Base-by-base conservation (phyloP, 2,888 invertebrate species). In the Zelleria hepariella region DNA sequence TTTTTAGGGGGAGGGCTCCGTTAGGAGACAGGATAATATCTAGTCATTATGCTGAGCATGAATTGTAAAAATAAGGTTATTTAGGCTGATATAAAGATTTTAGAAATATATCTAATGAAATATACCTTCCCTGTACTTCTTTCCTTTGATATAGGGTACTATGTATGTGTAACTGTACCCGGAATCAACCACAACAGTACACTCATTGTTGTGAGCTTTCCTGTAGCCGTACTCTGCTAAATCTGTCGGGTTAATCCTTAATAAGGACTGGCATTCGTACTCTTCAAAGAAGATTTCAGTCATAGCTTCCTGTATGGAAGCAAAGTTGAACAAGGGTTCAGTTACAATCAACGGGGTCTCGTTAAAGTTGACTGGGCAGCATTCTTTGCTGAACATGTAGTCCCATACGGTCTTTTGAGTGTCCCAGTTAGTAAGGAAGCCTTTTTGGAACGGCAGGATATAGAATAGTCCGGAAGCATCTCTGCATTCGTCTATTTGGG, bases 231-330 rank as follows among this genome's bases (percentile, higher is more conserved):
- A 94, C 65, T 94, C 94, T 1, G 94, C 94, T 63, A 98, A 86
- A 79, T 95, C 95, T 0, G 95, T 92, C 2, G 95, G 92, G 69
- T 96, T 96, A 27, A 94, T 92, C 65, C 95, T 91, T 58, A 95
- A 86, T 57, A 98, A 83, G 0, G 95, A 93, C 59, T 94, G 93
- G 69, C 98, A 96, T 69, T 97, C 97, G 74, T 97, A 99, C 76
- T 99, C 98, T 80, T 99, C 99, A 80, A 99, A 99, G 68, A 99
- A 94, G 66, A 99, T 95, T 82, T 99, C 99, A 51, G 95, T 94
- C 87, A 96, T 94, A 0, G 95, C 96, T 81, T 99, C 98, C 80
- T 98, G 97, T 59, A 97, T 93, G 0, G 96, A 95, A 0, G 93
- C 90, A 76, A 99, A 98, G 78, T 99, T 98, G 73, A 96, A 96